Percentiles rank a stretch among this genome's conserved stretches.
Conservation (phyloP, 2,888 invertebrate species). For the Dryomyza anilis region DNA sequence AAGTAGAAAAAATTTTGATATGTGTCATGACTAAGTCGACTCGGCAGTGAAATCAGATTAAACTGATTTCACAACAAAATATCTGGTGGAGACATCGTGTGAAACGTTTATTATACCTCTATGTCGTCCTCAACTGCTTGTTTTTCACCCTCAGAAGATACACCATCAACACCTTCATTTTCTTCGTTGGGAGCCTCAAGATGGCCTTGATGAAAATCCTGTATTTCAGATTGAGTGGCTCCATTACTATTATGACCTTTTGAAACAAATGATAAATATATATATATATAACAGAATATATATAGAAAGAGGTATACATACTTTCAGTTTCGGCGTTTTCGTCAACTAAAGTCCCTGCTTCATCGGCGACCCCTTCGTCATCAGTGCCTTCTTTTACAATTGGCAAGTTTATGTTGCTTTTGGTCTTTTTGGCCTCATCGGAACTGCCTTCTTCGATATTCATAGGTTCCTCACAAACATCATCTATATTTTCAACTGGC, state of each 20-base stretch:
- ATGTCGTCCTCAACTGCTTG: conserved; percentile 60
- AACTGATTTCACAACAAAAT: too few relatives aligned
- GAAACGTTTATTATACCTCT: conserved; percentile 44
- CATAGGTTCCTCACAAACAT: conserved; percentile 62
- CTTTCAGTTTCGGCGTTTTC: conserved; percentile 52
- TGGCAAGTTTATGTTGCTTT: neutral
- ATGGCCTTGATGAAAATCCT: conserved; percentile 55
- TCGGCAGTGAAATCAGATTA: too few relatives aligned
- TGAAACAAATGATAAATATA: neutral
- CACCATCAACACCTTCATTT: conserved; percentile 62
- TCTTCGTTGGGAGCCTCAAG: too few relatives aligned
- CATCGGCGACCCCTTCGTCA: conserved; percentile 42
- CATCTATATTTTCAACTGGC: conserved; percentile 63
- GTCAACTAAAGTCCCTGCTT: conserved; percentile 2
- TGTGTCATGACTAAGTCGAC: too few relatives aligned
- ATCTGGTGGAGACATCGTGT: too few relatives aligned
- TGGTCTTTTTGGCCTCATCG: neutral
- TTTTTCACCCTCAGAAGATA: conserved; percentile 70
- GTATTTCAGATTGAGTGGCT: conserved; percentile 62
- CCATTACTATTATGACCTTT: conserved; percentile 56
- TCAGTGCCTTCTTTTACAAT: conserved; percentile 52
- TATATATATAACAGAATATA: neutral
- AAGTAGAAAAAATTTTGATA: too few relatives aligned
- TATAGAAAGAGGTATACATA: conserved; percentile 31
- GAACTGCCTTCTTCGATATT: conserved; percentile 48